A percentile compares a stretch with the other conserved stretches of the same genome.
These are phyloP conservation scores for Dendrolimus punctatus DNA, from an alignment of 1,140 invertebrate species.

Conservation along the genomic window DNA sequence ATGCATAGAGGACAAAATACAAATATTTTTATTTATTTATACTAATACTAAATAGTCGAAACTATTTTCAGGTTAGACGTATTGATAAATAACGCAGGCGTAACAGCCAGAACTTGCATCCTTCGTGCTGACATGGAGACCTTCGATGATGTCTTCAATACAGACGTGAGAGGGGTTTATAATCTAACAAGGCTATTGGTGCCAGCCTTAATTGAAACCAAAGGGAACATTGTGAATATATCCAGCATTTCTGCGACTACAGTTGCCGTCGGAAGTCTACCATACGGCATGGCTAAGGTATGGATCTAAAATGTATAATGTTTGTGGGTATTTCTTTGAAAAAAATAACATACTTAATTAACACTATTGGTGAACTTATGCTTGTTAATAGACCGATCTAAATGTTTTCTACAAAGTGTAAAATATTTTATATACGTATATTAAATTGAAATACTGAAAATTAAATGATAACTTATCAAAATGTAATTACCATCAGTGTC, in stretches of 20 bases:
- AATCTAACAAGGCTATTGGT: constrained; percentile 81
- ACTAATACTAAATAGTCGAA: not conserved
- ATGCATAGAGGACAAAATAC: too few species aligned
- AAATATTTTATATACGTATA: too few species aligned
- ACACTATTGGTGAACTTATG: too few species aligned
- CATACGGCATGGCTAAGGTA: constrained; percentile 83
- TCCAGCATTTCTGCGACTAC: constrained; percentile 80
- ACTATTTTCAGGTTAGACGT: constrained; percentile 65
- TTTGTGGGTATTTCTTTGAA: too few species aligned
- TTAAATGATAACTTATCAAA: too few species aligned
- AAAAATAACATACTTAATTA: too few species aligned
- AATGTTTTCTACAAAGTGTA: too few species aligned
- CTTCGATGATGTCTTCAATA: constrained; percentile 81
- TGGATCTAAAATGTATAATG: not conserved
- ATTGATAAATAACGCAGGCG: constrained; percentile 83
- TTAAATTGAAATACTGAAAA: too few species aligned
- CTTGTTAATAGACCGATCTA: too few species aligned
- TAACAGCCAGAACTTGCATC: constrained; percentile 78
- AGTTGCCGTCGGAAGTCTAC: constrained; percentile 73
- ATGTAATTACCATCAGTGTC: too few species aligned
- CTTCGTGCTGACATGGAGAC: constrained; percentile 84
- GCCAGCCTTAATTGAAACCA: constrained; percentile 77
- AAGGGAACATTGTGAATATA: constrained; percentile 84
- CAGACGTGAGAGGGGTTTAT: constrained; percentile 82
- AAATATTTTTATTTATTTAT: not conserved